Conservation (phyloP, 1,140 invertebrate species). For the Parasteatoda tepidariorum region DNA sequence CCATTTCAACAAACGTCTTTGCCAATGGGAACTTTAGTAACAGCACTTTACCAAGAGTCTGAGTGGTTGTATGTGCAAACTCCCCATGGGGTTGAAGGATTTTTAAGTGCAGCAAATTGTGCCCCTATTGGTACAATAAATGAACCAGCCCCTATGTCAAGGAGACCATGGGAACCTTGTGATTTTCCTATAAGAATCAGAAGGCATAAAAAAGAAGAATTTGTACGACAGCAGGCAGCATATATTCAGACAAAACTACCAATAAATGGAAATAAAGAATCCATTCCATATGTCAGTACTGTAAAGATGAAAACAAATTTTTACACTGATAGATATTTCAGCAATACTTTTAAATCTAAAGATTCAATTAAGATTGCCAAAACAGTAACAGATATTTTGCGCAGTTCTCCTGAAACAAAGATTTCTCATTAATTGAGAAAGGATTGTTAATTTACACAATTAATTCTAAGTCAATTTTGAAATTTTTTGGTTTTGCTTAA, state of each 20-base stretch:
- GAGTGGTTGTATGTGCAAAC: conserved; percentile 86
- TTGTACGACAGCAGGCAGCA: neutral
- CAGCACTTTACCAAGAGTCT: conserved; percentile 84
- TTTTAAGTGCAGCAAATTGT: conserved; percentile 74
- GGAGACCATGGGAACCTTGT: conserved; percentile 50
- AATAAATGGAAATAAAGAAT: neutral
- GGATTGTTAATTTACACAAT: neutral
- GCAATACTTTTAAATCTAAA: conserved; percentile 52
- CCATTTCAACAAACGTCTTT: conserved; percentile 66
- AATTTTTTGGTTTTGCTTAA: too few relatives aligned
- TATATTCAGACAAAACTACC: conserved; percentile 11
- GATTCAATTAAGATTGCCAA: conserved; percentile 56
- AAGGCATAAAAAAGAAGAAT: neutral
- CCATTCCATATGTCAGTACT: conserved; percentile 6
- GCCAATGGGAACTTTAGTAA: conserved; percentile 84
- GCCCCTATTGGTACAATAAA: conserved; percentile 75
- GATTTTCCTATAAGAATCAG: conserved; percentile 44
- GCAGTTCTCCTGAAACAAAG: conserved; percentile 48
- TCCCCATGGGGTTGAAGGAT: conserved; percentile 82
- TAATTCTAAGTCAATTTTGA: too few relatives aligned
- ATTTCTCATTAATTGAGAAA: neutral
- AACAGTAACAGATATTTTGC: conserved; percentile 49
- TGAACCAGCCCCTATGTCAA: neutral
- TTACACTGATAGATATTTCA: conserved; percentile 46
- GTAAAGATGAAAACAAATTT: conserved; percentile 51